Evolutionary conservation across 2,113 vertebrate genomes (phyloP).

Genomic region (Sphyrna mokarran): DNA sequence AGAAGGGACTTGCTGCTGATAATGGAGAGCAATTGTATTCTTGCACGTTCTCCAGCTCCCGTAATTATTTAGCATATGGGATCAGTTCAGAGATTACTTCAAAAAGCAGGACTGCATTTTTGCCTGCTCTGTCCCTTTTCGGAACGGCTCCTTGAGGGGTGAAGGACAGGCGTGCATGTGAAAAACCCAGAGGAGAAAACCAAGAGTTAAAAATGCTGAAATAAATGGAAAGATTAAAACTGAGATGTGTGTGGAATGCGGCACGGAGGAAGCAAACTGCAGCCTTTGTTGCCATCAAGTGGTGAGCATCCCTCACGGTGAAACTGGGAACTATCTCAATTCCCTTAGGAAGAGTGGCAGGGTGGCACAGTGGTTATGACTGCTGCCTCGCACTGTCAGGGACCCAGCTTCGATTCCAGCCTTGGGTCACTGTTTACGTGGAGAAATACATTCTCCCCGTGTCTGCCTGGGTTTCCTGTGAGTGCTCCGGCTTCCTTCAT

Average conservation of each 20-base stretch:
- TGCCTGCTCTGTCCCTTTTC: not conserved
- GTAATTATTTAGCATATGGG: not conserved
- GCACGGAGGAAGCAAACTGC: not conserved
- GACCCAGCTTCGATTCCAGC: too few species aligned
- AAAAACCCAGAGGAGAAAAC: not conserved
- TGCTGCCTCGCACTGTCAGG: too few species aligned
- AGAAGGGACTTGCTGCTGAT: not conserved
- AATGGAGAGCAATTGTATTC: not conserved
- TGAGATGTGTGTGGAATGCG: not conserved
- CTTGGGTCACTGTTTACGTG: too few species aligned
- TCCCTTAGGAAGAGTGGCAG: too few species aligned
- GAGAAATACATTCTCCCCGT: too few species aligned
- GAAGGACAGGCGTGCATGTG: not conserved
- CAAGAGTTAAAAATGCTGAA: not conserved
- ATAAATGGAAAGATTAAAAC: not conserved
- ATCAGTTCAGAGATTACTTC: not conserved
- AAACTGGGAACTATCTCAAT: not conserved
- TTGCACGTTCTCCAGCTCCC: too few species aligned
- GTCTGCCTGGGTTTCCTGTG: too few species aligned
- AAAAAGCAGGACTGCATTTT: not conserved
- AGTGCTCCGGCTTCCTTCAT: not conserved
- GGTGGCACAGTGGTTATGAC: too few species aligned
- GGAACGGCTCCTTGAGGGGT: not conserved
- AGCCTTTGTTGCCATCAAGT: constrained; percentile 7
- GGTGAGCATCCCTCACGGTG: not conserved